A percentile compares a stretch with the other conserved stretches of the same genome.
Evolutionary conservation across 2,113 vertebrate genomes (phyloP).

Genomic region (Vanacampus margaritifer): DNA sequence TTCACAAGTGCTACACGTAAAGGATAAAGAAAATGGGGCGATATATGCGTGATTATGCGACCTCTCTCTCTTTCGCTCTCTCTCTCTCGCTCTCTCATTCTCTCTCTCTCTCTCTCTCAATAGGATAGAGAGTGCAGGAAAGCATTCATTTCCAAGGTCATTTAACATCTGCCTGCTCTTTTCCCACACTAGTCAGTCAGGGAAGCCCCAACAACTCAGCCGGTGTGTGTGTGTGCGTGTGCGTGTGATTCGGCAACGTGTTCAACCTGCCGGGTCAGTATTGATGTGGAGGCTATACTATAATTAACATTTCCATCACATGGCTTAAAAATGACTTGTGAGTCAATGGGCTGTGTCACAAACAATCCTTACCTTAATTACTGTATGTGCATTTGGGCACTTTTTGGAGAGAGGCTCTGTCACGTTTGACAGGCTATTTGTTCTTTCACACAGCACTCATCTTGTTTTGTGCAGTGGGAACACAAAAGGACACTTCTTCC

Average conservation of each 20-base stretch:
- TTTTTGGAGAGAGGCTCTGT: not conserved
- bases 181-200: not conserved
- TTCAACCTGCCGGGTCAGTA: no score
- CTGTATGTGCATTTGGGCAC: not conserved
- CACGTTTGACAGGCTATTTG: not conserved
- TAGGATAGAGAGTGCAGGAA: not conserved
- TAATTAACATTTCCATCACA: no score
- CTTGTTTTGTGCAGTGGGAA: not conserved
- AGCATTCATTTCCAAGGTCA: not conserved
- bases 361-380: no score
- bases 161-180: not conserved
- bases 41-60: no score
- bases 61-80: no score
- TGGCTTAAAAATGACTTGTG: not conserved
- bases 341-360: not conserved
- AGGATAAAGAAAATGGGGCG: no score
- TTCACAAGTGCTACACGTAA: no score
- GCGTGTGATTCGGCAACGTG: no score
- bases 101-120: not conserved
- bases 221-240: no score
- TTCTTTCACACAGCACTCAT: no score
- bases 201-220: no score
- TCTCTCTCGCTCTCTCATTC: not conserved
- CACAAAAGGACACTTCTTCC: not conserved
- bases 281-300: no score